Evolutionary conservation across 2,113 vertebrate species (phyloP), one percentile per base, ranked within the genome.

Genomic region (Barbus barbus): DNA sequence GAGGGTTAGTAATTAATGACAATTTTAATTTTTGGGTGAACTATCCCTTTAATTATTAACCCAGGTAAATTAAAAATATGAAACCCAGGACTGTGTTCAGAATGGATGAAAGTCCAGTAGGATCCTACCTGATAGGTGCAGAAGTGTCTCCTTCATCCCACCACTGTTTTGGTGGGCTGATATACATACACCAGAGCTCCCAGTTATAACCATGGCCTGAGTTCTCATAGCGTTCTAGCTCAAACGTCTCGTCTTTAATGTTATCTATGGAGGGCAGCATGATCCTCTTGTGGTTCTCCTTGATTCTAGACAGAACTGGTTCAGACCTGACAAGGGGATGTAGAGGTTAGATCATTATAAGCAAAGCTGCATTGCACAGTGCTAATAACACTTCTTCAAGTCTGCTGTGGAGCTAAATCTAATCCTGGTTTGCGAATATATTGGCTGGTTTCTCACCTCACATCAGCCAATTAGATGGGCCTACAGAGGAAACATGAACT

Each of bases 151-250:
- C 97, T 0, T 96, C 95, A 0, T 99, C 96, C 97, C 97, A 98
- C 98, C 98, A 99, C 91, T 97, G 96, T 88, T 97, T 97, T 0
- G 96, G 97, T 0, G 98, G 98, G 90, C 94, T 98, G 93, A 99
- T 99, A 92, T 99, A 99, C 97, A 98, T 98, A 92, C 98, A 99
- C 98, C 98, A 99, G 67, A 99, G 94, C 92, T 99, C 97, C 98
- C 98, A 99, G 92, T 96, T 98, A 94, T 97, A 99, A 38, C 97
- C 97, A 0, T 99, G 98, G 1, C 95, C 98, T 0, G 97, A 97
- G 93, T 97, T 98, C 93, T 97, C 97, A 0, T 99, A 99, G n/a
- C 96, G 96, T 88, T 99, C 97, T 88, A 98, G 94, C 91, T 97
- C 97, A 0, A 99, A 97, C 1, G 95, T 97, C 86, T 99, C 96